Conservation (phyloP, 2,888 invertebrate genomes). For the Phengaris arion region DNA sequence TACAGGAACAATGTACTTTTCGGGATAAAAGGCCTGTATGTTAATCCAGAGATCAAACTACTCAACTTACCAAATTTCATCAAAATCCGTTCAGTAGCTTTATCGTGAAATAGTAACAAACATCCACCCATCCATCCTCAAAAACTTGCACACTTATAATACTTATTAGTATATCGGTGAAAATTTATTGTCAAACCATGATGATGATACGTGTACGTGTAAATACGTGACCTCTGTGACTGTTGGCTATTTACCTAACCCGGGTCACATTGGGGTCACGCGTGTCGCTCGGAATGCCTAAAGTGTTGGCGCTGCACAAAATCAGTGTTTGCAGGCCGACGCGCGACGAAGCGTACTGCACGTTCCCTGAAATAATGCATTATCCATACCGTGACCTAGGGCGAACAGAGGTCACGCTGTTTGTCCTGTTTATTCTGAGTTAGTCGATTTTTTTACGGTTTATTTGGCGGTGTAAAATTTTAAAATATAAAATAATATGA, state of each 20-base stretch:
- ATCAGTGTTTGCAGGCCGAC: conserved; percentile 51
- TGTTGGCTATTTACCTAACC: conserved; percentile 51
- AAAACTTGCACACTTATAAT: too few species aligned
- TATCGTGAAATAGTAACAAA: too few species aligned
- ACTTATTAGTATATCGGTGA: too few species aligned
- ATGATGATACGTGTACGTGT: conserved; percentile 39
- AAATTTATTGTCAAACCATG: background rate
- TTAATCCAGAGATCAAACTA: too few species aligned
- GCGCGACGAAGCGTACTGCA: conserved; percentile 43
- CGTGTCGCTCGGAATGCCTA: conserved; percentile 50
- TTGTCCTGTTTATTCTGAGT: background rate
- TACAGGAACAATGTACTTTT: too few species aligned
- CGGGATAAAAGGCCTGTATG: too few species aligned
- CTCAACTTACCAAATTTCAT: too few species aligned
- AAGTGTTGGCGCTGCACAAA: conserved; percentile 62
- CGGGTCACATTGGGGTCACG: conserved; percentile 59
- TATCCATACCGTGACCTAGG: conserved; percentile 36
- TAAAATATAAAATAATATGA: too few species aligned
- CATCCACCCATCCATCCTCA: too few species aligned
- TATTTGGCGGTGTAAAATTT: too few species aligned
- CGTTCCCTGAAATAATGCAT: conserved; percentile 38
- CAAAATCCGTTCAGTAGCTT: too few species aligned
- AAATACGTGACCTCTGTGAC: conserved; percentile 33
- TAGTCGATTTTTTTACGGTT: too few species aligned
- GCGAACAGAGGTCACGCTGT: conserved; percentile 17